Evolutionary conservation across 2,113 vertebrate species (phyloP).

Genomic region (Lycaon pictus): DNA sequence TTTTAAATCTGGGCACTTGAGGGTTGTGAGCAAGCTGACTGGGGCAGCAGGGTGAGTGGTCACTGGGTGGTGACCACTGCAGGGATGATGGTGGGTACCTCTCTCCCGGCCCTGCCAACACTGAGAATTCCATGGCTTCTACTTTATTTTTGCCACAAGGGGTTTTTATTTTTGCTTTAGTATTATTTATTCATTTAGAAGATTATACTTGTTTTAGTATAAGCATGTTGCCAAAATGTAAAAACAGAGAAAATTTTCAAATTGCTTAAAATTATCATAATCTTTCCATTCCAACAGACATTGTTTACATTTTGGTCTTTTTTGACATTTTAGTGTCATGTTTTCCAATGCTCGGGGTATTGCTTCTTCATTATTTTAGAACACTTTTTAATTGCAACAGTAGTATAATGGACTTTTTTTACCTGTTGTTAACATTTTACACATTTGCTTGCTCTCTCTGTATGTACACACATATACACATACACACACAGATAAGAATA

Average conservation of each 20-base stretch:
- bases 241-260: slow-evolving; percentile 29
- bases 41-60: neutral
- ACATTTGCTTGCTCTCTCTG: neutral
- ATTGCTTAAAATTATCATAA: neutral
- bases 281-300: slow-evolving; percentile 30
- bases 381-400: slow-evolving; percentile 26
- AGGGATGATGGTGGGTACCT: neutral
- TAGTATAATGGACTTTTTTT: neutral
- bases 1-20: neutral
- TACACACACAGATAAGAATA: neutral
- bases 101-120: neutral
- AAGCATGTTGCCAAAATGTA: neutral
- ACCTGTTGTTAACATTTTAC: slow-evolving; percentile 11
- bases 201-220: neutral
- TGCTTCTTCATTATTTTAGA: slow-evolving; percentile 7
- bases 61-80: no score
- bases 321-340: slow-evolving; percentile 26
- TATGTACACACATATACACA: neutral
- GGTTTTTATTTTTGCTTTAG: neutral
- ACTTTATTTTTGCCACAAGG: neutral
- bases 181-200: slow-evolving; percentile 12
- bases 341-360: neutral
- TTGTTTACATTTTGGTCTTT: slow-evolving; percentile 47
- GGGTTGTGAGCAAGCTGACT: neutral
- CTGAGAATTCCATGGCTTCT: neutral